Evolutionary conservation across 2,888 invertebrate species (phyloP).

Genomic region (Eupithecia inturbata): DNA sequence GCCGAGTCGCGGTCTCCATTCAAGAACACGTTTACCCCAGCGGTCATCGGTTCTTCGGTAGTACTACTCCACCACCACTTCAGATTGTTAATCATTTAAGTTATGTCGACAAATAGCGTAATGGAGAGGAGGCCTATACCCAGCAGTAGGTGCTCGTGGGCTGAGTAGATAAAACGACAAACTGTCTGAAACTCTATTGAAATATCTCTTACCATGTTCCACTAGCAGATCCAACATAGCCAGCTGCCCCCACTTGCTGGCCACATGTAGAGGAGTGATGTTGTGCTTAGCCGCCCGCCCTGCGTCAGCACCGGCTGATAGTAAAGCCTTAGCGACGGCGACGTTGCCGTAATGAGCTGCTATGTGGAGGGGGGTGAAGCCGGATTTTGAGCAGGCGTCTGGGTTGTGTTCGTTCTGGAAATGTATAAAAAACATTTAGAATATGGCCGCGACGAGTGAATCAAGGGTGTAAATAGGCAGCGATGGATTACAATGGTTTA

Average conservation of each 20-base stretch:
- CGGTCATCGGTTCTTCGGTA: no score
- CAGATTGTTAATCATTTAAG: no score
- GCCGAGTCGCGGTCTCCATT: no score
- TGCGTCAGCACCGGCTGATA: slow-evolving; percentile 96
- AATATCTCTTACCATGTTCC: no score
- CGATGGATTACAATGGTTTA: neutral
- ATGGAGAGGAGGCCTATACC: no score
- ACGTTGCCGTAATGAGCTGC: slow-evolving; percentile 99
- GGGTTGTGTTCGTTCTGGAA: slow-evolving; percentile 96
- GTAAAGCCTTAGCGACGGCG: slow-evolving; percentile 94
- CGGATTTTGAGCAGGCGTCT: slow-evolving; percentile 98
- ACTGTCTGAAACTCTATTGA: no score
- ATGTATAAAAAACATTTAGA: neutral
- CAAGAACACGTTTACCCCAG: no score
- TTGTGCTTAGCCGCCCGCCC: slow-evolving; percentile 98
- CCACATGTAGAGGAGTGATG: slow-evolving; percentile 99
- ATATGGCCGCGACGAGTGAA: no score
- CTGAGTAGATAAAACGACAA: no score
- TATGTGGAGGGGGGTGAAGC: slow-evolving; percentile 99
- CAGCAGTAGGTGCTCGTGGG: no score
- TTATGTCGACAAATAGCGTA: no score
- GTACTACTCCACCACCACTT: no score
- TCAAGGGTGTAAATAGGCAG: neutral
- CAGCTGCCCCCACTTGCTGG: slow-evolving; percentile 99
- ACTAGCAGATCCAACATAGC: slow-evolving; percentile 95